Conservation (phyloP, 2,797 vertebrate genomes). For the Poeciliopsis infans region DNA sequence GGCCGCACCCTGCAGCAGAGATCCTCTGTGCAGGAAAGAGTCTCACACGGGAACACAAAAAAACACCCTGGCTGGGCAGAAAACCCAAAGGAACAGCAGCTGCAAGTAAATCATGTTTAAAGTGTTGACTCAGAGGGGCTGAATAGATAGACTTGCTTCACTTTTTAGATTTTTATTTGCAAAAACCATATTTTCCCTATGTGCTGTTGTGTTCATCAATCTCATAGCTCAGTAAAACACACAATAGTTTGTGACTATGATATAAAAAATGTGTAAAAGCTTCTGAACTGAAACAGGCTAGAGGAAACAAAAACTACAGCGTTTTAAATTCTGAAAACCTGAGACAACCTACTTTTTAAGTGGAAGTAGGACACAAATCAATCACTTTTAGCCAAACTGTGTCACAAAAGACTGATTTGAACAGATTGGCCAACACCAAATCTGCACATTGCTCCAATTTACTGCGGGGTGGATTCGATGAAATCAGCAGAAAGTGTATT, state of each 20-base stretch:
- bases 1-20: not conserved
- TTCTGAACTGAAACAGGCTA: not conserved
- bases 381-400: constrained; percentile 16
- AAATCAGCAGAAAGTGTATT: constrained; percentile 22
- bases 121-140: too few species aligned
- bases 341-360: constrained; percentile 3
- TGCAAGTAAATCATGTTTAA: not conserved
- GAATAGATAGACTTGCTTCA: not conserved
- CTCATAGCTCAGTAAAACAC: not conserved
- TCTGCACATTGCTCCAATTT: not conserved
- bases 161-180: not conserved
- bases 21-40: not conserved
- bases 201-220: not conserved
- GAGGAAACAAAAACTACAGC: not conserved
- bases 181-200: not conserved
- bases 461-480: constrained; percentile 22
- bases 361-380: constrained; percentile 22
- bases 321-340: constrained; percentile 23
- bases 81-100: not conserved
- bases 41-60: not conserved
- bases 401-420: constrained; percentile 8
- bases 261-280: not conserved
- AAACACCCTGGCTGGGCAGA: not conserved
- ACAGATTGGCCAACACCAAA: constrained; percentile 19
- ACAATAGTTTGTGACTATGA: not conserved